phyloP scores from a whole-genome alignment of 2,888 invertebrate genomes.

The Cerastis rubricosa region DNA sequence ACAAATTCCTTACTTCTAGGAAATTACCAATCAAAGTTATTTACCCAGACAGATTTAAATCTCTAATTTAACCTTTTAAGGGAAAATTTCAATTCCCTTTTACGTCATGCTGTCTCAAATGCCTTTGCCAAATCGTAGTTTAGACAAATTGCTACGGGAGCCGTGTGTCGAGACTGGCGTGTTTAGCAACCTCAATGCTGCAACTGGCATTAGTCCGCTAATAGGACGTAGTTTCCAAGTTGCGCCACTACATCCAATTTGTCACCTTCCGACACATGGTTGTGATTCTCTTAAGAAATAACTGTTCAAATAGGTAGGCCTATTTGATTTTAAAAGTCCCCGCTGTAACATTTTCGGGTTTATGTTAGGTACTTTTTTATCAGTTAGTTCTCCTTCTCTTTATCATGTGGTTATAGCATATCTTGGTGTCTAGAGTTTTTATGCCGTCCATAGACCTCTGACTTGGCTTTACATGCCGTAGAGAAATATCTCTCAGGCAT shows the following conservation, averaged over 20 bases:
- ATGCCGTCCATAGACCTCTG: no score
- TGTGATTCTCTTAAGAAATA: constrained; percentile 26
- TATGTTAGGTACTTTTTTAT: not conserved
- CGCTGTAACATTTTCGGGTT: not conserved
- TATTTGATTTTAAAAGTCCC: not conserved
- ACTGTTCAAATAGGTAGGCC: constrained; percentile 8
- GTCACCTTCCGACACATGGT: constrained; percentile 19
- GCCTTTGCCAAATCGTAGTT: constrained; percentile 43
- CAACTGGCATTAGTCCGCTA: constrained; percentile 43
- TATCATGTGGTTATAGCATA: no score
- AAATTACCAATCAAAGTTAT: constrained; percentile 31
- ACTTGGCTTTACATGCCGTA: no score
- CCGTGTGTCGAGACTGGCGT: not conserved
- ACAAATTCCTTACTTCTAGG: constrained; percentile 24
- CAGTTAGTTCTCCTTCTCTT: no score
- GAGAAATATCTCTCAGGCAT: no score
- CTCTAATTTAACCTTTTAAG: constrained; percentile 18
- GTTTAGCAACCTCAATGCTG: constrained; percentile 43
- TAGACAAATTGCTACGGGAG: constrained; percentile 30
- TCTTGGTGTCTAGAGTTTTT: no score
- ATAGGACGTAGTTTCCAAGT: constrained; percentile 35
- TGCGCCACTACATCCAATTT: constrained; percentile 38
- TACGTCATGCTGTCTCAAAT: constrained; percentile 33
- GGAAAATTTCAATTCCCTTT: constrained; percentile 56
- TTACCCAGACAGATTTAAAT: constrained; percentile 21